A percentile compares a stretch with the other conserved stretches of the same genome.
Conservation (phyloP, 2,797 vertebrate species). For the Acestrorhynchus altus region DNA sequence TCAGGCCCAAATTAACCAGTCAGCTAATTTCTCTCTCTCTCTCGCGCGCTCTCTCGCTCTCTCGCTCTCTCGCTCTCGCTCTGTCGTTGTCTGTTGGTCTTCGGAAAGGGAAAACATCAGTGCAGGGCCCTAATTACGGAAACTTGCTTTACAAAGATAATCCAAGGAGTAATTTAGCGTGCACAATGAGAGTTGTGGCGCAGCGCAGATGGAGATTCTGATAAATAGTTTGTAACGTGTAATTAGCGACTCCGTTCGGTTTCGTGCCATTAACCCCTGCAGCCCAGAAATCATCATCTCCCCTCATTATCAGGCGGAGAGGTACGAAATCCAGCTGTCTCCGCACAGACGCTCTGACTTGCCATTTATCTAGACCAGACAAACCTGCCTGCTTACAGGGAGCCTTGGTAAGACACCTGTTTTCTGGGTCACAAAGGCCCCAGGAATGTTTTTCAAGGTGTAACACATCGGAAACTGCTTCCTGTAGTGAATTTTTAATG, state of each 20-base stretch:
- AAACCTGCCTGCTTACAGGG: slow-evolving; percentile 46
- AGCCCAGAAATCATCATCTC: slow-evolving; percentile 96
- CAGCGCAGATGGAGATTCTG: slow-evolving; percentile 98
- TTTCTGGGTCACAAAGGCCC: slow-evolving; percentile 70
- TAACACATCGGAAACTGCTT: slow-evolving; percentile 43
- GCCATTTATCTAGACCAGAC: slow-evolving; percentile 79
- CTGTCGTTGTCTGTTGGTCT: slow-evolving; percentile 59
- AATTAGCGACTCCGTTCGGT: slow-evolving; percentile 97
- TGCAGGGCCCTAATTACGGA: slow-evolving; percentile 93
- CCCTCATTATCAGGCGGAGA: slow-evolving; percentile 96
- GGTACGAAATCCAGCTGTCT: slow-evolving; percentile 95
- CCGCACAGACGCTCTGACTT: slow-evolving; percentile 91
- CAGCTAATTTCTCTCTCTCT: slow-evolving; percentile 64
- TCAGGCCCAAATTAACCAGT: slow-evolving; percentile 74
- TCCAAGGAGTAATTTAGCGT: slow-evolving; percentile 99
- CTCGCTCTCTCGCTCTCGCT: slow-evolving; percentile 57
- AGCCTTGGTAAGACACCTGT: slow-evolving; percentile 79
- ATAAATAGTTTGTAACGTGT: slow-evolving; percentile 99
- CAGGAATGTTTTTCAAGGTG: slow-evolving; percentile 33
- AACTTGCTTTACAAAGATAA: slow-evolving; percentile 99
- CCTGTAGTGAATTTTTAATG: slow-evolving; percentile 46
- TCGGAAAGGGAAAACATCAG: slow-evolving; percentile 88
- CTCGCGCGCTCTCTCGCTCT: slow-evolving; percentile 31
- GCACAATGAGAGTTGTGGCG: slow-evolving; percentile 91
- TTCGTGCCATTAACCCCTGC: slow-evolving; percentile 99